Conservation (phyloP, 1,140 invertebrate species). For the Drosophila malerkotliana region DNA sequence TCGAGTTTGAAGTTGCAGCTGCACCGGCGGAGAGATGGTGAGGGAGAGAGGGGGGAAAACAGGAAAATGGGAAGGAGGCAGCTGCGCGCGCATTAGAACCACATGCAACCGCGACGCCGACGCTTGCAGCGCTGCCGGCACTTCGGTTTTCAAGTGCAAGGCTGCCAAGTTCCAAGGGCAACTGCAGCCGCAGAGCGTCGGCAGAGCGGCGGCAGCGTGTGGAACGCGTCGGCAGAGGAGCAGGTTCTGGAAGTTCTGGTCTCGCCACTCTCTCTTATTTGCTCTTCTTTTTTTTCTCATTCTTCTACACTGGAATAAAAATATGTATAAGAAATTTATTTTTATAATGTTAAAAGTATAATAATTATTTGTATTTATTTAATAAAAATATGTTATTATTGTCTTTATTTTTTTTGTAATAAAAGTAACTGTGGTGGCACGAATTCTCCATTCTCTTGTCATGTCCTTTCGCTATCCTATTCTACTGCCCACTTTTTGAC, state of each 20-base stretch:
- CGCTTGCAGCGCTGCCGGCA: conserved; percentile 25
- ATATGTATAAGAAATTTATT: too few relatives aligned
- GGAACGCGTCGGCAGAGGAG: conserved; percentile 20
- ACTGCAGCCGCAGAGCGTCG: conserved; percentile 57
- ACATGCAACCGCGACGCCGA: conserved; percentile 35
- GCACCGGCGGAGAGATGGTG: conserved; percentile 5
- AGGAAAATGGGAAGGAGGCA: neutral
- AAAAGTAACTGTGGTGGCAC: neutral
- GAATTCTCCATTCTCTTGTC: neutral
- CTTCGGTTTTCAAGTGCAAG: conserved; percentile 80
- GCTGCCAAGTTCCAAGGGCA: conserved; percentile 72
- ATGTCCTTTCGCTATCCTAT: conserved; percentile 3
- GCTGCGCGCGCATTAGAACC: conserved; percentile 56
- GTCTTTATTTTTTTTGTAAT: too few relatives aligned
- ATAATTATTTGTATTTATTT: too few relatives aligned
- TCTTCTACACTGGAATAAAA: conserved; percentile 14
- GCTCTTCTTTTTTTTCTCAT: conserved; percentile 4
- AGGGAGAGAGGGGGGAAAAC: neutral
- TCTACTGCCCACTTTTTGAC: conserved; percentile 71
- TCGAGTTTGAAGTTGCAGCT: conserved; percentile 30
- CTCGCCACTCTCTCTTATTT: conserved; percentile 11
- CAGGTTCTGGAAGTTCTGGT: conserved; percentile 22
- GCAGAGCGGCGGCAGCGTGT: conserved; percentile 40
- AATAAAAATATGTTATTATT: too few relatives aligned
- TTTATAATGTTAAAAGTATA: too few relatives aligned